Conservation (phyloP, 1,140 invertebrate genomes). For the Ceratosolen fusciceps region DNA sequence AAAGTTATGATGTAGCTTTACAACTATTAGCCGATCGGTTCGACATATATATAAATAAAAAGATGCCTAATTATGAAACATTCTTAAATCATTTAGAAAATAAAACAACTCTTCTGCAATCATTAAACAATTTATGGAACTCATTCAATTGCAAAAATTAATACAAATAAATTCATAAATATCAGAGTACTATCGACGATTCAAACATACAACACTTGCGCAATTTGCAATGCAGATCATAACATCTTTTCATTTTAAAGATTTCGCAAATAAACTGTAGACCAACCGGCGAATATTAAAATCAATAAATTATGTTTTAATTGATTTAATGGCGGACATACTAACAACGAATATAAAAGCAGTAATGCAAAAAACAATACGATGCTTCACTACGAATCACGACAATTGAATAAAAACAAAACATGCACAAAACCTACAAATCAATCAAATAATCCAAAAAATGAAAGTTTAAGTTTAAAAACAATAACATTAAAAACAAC, state of each 20-base stretch:
- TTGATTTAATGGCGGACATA: not conserved
- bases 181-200: not conserved
- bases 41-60: not conserved
- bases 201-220: not conserved
- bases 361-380: not conserved
- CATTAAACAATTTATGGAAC: not conserved
- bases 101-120: too few species aligned
- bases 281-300: too few species aligned
- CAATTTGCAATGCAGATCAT: not conserved
- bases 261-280: too few species aligned
- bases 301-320: not conserved
- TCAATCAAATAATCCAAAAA: not conserved
- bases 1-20: not conserved
- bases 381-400: not conserved
- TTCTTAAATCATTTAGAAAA: too few species aligned
- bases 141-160: slow-evolving; percentile 49
- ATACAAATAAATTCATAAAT: not conserved
- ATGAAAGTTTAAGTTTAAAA: not conserved
- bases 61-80: too few species aligned
- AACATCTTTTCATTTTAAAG: not conserved
- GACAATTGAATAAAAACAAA: too few species aligned
- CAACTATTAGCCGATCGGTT: not conserved
- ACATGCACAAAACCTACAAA: too few species aligned
- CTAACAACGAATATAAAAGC: not conserved
- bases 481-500: not conserved